Conservation (phyloP, 1,140 invertebrate genomes). For the Bradysia coprophila region DNA sequence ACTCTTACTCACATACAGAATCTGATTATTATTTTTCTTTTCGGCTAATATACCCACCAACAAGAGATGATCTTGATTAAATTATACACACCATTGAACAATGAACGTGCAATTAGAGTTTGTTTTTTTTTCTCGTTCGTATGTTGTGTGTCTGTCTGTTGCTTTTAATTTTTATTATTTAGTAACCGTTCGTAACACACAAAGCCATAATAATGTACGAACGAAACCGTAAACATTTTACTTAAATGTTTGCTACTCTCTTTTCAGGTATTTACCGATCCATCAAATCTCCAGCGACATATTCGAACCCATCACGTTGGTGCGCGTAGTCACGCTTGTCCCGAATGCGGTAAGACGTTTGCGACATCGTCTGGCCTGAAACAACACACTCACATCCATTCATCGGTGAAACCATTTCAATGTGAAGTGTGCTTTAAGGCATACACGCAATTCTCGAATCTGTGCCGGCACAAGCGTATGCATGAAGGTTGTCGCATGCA, state of each 20-base stretch:
- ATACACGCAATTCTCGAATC: conserved; percentile 99
- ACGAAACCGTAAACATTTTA: too few species aligned
- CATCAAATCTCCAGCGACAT: conserved; percentile 89
- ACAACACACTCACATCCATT: conserved; percentile 99
- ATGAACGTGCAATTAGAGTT: too few species aligned
- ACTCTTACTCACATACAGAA: too few species aligned
- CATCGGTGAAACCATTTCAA: conserved; percentile 93
- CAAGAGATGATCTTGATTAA: too few species aligned
- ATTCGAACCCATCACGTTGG: conserved; percentile 86
- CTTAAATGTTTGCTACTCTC: conserved; percentile 5
- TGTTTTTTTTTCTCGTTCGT: too few species aligned
- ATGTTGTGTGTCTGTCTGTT: too few species aligned
- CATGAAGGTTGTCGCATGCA: conserved; percentile 78
- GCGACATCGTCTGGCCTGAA: conserved; percentile 93
- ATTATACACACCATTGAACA: too few species aligned
- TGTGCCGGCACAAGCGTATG: conserved; percentile 98
- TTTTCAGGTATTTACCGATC: conserved; percentile 79
- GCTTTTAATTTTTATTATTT: too few species aligned
- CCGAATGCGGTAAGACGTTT: conserved; percentile 97
- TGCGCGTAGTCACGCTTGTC: conserved; percentile 84
- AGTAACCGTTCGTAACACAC: too few species aligned
- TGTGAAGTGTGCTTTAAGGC: conserved; percentile 84
- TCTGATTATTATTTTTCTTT: too few species aligned
- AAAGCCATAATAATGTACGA: too few species aligned
- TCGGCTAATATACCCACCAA: too few species aligned